Evolutionary conservation across 2,888 invertebrate genomes (phyloP), one percentile per base, ranked within the genome.

Genomic region (Scaptodrosophila latifasciaeformis): DNA sequence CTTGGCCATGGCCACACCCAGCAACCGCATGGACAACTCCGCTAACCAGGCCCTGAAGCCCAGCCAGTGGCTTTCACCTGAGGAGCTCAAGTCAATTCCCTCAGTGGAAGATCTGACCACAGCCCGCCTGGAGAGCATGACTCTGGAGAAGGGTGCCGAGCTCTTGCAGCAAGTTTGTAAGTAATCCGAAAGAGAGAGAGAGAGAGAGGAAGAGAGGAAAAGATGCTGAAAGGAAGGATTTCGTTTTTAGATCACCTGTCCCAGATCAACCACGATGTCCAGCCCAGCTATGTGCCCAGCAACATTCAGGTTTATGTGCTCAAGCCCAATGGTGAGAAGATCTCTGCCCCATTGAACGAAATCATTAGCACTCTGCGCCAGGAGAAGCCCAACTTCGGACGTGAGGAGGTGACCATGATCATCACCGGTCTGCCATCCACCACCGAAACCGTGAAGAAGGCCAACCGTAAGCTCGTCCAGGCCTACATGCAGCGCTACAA

Each of bases 401-500:
- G 68, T 31, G 77, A 84, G 13, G 86, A 85, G 57, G 77, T 84
- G 2, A 83, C 86, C 53, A 70, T 84, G 56, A 71, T 81, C 39
- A 67, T 84, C 12, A 81, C 83, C 18, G 86, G 84, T 5, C 49
- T 85, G 46, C 71, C 82, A 35, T 62, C 78, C 46, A 70, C 57
- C 45, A 52, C 65, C 15, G 65, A 76, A n/a, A 65, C 72, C 4
- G 69, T 80, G 2, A 65, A 61, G 48, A 82, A 83, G 61, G 80
- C 82, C 24, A 67, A 50, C n/a, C 61, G 64, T 21, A 71, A 80
- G 49, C 50, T 85, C 15, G 67, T 83, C 15, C 55, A 82, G 45
- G 81, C 86, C 12, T 84, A 77, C 60, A 69, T 75, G 62, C 70
- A 77, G 43, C 83, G 84, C 4, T 84, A 85, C 65, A 75, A 82